phyloP scores from a whole-genome alignment of 2,113 vertebrate species.

The Megaptera novaeangliae region DNA sequence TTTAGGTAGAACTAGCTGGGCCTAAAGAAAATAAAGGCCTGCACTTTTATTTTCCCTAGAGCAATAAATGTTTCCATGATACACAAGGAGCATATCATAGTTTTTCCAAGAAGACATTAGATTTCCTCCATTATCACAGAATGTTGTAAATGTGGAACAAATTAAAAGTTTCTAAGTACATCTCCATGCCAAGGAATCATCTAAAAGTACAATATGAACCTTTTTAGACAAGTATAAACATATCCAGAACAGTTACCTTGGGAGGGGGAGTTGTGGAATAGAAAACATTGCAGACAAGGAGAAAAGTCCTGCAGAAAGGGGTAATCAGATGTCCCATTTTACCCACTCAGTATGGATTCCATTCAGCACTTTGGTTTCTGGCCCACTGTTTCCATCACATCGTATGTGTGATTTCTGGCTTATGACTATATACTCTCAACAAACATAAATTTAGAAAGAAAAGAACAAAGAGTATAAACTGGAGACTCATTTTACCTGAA shows the following conservation, averaged over 20 bases:
- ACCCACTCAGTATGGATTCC: background rate
- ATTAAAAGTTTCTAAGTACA: background rate
- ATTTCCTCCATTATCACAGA: background rate
- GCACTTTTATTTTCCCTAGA: background rate
- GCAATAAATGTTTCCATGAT: background rate
- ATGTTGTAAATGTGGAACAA: background rate
- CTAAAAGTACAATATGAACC: background rate
- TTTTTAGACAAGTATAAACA: background rate
- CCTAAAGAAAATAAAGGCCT: background rate
- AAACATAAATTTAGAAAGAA: background rate
- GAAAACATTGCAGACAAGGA: background rate
- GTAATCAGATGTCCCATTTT: background rate
- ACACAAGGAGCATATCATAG: background rate
- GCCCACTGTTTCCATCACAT: background rate
- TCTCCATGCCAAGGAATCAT: background rate
- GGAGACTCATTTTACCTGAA: constrained; percentile 82
- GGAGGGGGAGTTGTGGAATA: background rate
- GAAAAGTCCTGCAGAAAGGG: background rate
- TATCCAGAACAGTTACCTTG: background rate
- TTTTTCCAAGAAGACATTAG: background rate
- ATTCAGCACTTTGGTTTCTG: background rate
- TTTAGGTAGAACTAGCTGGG: background rate
- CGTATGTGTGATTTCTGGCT: background rate
- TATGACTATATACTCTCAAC: background rate
- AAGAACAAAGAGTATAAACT: background rate